Base-by-base conservation (phyloP, 2,797 vertebrate species). In the Tokudaia muenninki region DNA sequence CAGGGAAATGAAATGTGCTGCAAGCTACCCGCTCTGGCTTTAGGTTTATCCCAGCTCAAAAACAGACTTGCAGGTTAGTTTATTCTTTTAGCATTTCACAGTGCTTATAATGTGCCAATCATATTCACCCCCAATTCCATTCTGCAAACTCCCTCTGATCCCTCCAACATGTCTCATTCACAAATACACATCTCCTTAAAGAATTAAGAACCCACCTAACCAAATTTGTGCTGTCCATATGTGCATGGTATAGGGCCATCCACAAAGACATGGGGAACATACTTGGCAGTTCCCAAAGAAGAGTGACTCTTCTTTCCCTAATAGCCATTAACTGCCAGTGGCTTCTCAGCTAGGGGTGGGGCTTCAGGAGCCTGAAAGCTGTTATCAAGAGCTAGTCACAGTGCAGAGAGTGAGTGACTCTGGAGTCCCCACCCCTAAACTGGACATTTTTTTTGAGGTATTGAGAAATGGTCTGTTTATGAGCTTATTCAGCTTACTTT, bases 1-100 rank as follows among this genome's bases (percentile, higher is more conserved):
- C 1, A 4, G 3, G 16, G 37, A 41, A 59, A 50, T 50, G 21
- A 52, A 6, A 6, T 11, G 5, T 4, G 31, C 2, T 6, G 0
- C 6, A 12, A 21, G 26, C 14, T 41, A 52, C 55, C 10, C 1
- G 0, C 9, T 37, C 37, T 14, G 17, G 34, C n/a, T 80, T 52
- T 24, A 2, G 5, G 31, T 9, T 44, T 14, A 52, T 8, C 47
- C 8, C 3, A 9, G 29, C 22, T 34, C 31, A 8, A 41, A 94
- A 63, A 52, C 1, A 0, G 4, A 52, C 55, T 10, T 92, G n/a
- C 0, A 47, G 24, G 24, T 72, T 87, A 10, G 19, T 17, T 55
- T 26, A 37, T 31, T n/a, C 4, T 90, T n/a, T 65, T 70, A 87
- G n/a, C 21, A 72, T 37, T 87, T 72, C 22, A 72, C 7, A 52